These are phyloP conservation scores for Pituophis catenifer DNA, from an alignment of 2,113 vertebrate genomes.

Conservation along the genomic window DNA sequence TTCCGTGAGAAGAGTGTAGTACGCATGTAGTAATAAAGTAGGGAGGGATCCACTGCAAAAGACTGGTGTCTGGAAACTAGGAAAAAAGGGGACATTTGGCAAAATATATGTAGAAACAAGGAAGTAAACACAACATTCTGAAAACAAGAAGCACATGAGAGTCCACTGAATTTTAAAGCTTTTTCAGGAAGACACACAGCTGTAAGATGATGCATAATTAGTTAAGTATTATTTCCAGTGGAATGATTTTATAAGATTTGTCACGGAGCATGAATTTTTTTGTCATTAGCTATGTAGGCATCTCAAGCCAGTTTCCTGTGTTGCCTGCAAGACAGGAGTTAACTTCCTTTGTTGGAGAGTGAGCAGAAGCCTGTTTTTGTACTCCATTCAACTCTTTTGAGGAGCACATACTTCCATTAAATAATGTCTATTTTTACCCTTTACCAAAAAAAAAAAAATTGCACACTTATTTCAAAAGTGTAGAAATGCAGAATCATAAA, in stretches of 20 bases:
- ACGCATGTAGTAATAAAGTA: background rate
- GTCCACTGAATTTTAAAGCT: background rate
- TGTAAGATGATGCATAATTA: background rate
- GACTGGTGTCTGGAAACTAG: background rate
- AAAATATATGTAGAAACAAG: background rate
- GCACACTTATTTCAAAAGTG: background rate
- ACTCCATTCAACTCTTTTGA: slow-evolving; percentile 2
- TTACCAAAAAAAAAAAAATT: background rate
- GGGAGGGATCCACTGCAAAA: background rate
- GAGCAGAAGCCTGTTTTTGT: slow-evolving; percentile 14
- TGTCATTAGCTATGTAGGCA: background rate
- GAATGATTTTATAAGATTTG: slow-evolving; percentile 6
- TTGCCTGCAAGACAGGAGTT: slow-evolving; percentile 2
- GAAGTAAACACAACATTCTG: background rate
- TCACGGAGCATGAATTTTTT: background rate
- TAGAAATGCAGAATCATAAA: background rate
- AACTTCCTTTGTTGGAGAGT: slow-evolving; percentile 2
- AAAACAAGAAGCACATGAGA: background rate
- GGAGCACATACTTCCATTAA: background rate
- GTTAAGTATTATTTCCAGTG: slow-evolving; percentile 11
- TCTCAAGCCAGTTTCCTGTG: slow-evolving; percentile 3
- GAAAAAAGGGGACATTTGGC: background rate
- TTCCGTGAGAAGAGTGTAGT: background rate
- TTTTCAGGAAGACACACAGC: background rate
- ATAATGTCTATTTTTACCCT: background rate